A percentile compares a stretch with the other conserved stretches of the same genome.
Conservation (phyloP, 1,140 invertebrate genomes). For the Lysiphlebus fabarum region DNA sequence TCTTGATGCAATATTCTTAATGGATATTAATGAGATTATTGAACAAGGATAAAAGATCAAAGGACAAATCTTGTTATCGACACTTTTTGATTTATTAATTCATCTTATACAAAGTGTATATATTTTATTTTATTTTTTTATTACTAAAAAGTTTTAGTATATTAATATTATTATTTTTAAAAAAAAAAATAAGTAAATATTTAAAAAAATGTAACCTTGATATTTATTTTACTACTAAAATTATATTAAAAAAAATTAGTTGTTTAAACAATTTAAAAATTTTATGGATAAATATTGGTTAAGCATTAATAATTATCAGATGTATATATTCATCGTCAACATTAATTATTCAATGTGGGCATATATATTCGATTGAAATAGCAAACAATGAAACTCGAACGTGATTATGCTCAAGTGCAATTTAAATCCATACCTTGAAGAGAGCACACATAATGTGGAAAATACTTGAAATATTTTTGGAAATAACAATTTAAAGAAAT, state of each 20-base stretch:
- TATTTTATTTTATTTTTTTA: too few species aligned
- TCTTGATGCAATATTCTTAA: constrained; percentile 19
- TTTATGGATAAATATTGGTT: background rate
- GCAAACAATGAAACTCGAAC: constrained; percentile 14
- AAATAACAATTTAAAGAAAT: too few species aligned
- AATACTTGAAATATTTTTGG: background rate
- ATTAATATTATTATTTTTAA: background rate
- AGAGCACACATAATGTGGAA: constrained; percentile 9
- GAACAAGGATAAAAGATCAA: constrained; percentile 10
- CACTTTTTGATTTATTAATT: constrained; percentile 21
- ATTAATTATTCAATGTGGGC: constrained; percentile 15
- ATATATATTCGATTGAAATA: constrained; percentile 1
- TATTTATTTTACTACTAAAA: too few species aligned
- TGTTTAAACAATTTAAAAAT: too few species aligned
- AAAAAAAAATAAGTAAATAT: too few species aligned
- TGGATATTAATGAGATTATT: constrained; percentile 23
- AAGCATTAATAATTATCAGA: too few species aligned
- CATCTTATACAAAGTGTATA: too few species aligned
- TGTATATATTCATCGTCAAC: constrained; percentile 9
- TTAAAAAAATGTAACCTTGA: too few species aligned
- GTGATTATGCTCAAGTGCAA: constrained; percentile 11
- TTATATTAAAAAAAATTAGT: too few species aligned
- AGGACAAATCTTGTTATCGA: constrained; percentile 21
- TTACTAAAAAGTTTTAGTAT: background rate
- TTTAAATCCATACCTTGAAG: background rate